A percentile compares a stretch with the other conserved stretches of the same genome.
These are phyloP conservation scores for Distichodus sexfasciatus DNA, from an alignment of 2,797 vertebrate species.

Conservation along the genomic window DNA sequence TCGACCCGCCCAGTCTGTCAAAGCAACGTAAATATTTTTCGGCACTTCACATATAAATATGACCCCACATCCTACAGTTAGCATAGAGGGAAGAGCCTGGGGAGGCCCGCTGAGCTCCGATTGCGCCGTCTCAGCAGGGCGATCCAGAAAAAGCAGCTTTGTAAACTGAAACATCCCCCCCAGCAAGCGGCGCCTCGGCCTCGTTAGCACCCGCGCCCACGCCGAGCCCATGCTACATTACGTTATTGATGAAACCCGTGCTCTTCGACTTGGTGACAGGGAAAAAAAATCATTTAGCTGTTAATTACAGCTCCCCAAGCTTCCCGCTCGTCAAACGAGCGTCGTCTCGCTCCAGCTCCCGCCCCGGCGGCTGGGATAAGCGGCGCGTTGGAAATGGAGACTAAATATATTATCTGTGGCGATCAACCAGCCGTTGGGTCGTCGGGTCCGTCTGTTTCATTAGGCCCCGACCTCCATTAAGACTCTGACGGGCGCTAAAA, in stretches of 20 bases:
- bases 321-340: constrained; percentile 38
- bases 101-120: not conserved
- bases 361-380: constrained; percentile 2
- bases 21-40: not conserved
- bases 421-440: constrained; percentile 39
- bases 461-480: constrained; percentile 43
- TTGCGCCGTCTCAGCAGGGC: not conserved
- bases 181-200: constrained; percentile 14
- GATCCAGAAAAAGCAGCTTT: no score
- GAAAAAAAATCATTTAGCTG: constrained; percentile 47
- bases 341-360: constrained; percentile 13
- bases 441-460: constrained; percentile 40
- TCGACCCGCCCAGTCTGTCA: not conserved
- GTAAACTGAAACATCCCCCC: no score
- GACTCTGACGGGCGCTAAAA: constrained; percentile 32
- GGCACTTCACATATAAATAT: not conserved
- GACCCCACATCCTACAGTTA: not conserved
- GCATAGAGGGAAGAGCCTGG: not conserved
- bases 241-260: constrained; percentile 45
- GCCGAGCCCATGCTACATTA: constrained; percentile 42
- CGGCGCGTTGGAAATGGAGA: constrained; percentile 29
- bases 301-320: constrained; percentile 50
- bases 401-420: constrained; percentile 41
- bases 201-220: constrained; percentile 40
- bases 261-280: constrained; percentile 40